Evolutionary conservation across 2,113 vertebrate genomes (phyloP).

Genomic region (Actenoides lindsayi): DNA sequence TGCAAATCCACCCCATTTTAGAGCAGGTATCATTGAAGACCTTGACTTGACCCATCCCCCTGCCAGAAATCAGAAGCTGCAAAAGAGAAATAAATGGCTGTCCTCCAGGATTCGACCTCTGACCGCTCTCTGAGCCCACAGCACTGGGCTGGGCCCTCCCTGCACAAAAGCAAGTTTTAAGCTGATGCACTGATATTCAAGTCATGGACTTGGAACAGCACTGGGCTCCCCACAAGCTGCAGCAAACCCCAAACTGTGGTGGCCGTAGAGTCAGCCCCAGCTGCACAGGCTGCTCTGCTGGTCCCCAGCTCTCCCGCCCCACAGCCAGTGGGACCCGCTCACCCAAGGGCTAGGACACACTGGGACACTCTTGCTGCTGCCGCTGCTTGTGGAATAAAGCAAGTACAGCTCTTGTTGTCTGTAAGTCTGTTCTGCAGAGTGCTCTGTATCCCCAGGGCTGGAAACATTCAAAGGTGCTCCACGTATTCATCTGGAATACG

Average conservation of each 20-base stretch:
- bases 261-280: neutral
- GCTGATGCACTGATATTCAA: accelerated
- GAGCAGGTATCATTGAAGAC: accelerated
- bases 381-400: neutral
- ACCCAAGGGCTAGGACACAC: neutral
- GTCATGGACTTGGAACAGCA: neutral
- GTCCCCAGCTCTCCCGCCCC: neutral
- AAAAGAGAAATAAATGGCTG: no score
- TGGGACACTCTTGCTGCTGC: accelerated
- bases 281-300: neutral
- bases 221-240: neutral
- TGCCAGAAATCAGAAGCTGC: accelerated
- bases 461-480: neutral
- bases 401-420: neutral
- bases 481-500: accelerated
- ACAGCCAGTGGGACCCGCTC: neutral
- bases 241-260: neutral
- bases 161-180: accelerated
- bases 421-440: accelerated
- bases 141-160: neutral
- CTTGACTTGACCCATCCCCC: neutral
- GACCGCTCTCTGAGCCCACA: neutral
- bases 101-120: neutral
- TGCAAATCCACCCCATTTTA: neutral
- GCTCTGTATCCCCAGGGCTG: neutral